A percentile compares a stretch with the other conserved stretches of the same genome.
Conservation (phyloP, 2,113 vertebrate genomes). For the Petroica traversi region DNA sequence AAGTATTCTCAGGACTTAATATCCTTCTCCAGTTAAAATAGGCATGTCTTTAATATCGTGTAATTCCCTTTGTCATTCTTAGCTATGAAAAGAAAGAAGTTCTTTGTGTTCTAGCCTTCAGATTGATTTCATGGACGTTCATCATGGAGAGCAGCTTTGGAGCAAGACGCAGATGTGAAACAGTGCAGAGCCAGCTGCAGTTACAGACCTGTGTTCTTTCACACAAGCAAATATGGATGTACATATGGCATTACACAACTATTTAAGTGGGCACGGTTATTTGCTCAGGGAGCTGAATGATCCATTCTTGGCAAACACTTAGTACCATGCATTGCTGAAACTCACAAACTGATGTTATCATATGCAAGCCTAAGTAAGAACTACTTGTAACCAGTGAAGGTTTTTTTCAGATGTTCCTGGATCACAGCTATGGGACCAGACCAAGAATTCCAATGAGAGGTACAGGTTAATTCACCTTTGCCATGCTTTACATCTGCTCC, state of each 20-base stretch:
- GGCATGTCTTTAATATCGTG: slow-evolving; percentile 8
- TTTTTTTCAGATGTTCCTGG: slow-evolving; percentile 13
- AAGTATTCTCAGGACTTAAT: neutral
- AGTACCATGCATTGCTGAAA: slow-evolving; percentile 38
- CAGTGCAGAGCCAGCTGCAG: slow-evolving; percentile 46
- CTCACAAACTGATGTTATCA: slow-evolving; percentile 32
- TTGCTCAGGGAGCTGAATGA: slow-evolving; percentile 41
- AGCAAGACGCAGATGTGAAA: slow-evolving; percentile 42
- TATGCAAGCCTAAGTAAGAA: neutral
- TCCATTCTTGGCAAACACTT: slow-evolving; percentile 23
- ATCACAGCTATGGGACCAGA: neutral
- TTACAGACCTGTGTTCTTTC: slow-evolving; percentile 65
- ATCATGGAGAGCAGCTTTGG: slow-evolving; percentile 7
- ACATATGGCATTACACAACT: slow-evolving; percentile 31
- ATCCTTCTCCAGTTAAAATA: slow-evolving; percentile 15
- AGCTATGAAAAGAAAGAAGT: slow-evolving; percentile 31
- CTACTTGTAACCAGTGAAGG: neutral
- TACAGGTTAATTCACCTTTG: neutral
- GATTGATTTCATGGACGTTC: slow-evolving; percentile 55
- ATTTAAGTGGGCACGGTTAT: slow-evolving; percentile 4
- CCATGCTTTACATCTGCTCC: neutral
- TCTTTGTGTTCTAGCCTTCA: slow-evolving; percentile 39
- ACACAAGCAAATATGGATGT: slow-evolving; percentile 54
- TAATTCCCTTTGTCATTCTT: slow-evolving; percentile 24
- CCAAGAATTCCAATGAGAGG: neutral